Base-by-base conservation (phyloP, 1,140 invertebrate genomes). In the Nylanderia fulva region DNA sequence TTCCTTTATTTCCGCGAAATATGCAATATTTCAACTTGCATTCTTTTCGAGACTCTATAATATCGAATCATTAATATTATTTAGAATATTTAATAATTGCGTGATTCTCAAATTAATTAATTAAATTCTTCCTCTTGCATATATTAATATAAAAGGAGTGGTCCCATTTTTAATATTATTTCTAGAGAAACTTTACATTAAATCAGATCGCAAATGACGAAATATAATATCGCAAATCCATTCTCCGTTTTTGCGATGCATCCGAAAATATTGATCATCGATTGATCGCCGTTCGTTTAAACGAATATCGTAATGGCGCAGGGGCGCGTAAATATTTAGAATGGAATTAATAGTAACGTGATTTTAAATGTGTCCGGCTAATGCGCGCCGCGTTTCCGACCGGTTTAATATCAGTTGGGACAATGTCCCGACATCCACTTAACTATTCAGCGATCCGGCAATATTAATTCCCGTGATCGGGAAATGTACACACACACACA, bases 401-500 rank as follows among this genome's bases (percentile, higher is more conserved):
- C 61, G 48, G 68, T 71, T 84, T 69, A 29, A 79, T 79, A 68
- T 56, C 54, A 42, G 29, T 54, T 18, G 39, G 64, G 13, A 52
- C 64, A 45, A 77, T 83, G 58, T 72, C 6, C 39, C 52, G n/a
- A 18, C 52, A 42, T 66, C 42, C 71, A 54, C 75, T 89, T 88
- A 85, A 86, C 88, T 86, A 86, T 89, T 84, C 77, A 75, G 58
- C 72, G 39, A 27, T 39, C 42, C 13, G 39, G 72, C 60, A 68
- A 80, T 72, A 54, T 86, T 86, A 86, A 88, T 86, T 48, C 39
- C 1, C 39, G 54, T 21, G 52, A 18, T 24, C 69, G 42, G 18
- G 29, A 76, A 84, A 77, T 84, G 82, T 75, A 75, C 80, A 84
- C n/a, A n/a, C n/a, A n/a, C n/a, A n/a, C n/a, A n/a, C n/a, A n/a